Percentiles rank a stretch among this genome's conserved stretches.
These are phyloP conservation scores for Chascanopsetta lugubris DNA, from an alignment of 2,113 vertebrate species.

Conservation along the genomic window DNA sequence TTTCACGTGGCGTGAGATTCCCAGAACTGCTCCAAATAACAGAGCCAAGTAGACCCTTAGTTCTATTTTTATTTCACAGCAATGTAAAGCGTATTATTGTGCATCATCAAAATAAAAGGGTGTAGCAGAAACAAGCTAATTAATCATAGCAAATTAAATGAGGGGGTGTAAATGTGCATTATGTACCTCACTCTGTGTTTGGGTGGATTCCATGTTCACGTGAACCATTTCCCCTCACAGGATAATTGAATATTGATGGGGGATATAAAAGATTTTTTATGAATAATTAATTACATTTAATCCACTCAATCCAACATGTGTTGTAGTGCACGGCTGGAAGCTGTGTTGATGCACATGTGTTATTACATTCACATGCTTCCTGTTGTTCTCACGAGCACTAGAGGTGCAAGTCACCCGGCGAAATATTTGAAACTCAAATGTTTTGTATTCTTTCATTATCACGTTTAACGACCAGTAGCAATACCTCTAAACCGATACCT, in stretches of 20 bases:
- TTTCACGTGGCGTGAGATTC: conserved; percentile 10
- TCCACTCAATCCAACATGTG: too few species aligned
- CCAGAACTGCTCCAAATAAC: neutral
- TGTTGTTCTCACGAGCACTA: neutral
- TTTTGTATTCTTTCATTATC: too few species aligned
- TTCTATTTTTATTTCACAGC: neutral
- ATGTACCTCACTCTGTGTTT: too few species aligned
- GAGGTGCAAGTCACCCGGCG: too few species aligned
- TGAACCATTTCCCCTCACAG: neutral
- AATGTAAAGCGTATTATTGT: neutral
- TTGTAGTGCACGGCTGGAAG: too few species aligned
- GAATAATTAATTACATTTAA: neutral
- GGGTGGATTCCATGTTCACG: neutral
- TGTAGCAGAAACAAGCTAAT: too few species aligned
- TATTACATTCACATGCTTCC: neutral
- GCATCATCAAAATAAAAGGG: neutral
- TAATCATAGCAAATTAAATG: too few species aligned
- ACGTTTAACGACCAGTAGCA: neutral
- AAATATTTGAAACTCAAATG: too few species aligned
- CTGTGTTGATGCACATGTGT: neutral
- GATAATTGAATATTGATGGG: neutral
- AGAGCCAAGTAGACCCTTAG: neutral
- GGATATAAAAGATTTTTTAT: neutral
- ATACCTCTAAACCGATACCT: neutral
- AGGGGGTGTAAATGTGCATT: too few species aligned